These are phyloP conservation scores for Hypocryptadius cinnamomeus DNA, from an alignment of 2,113 vertebrate species.

Conservation along the genomic window DNA sequence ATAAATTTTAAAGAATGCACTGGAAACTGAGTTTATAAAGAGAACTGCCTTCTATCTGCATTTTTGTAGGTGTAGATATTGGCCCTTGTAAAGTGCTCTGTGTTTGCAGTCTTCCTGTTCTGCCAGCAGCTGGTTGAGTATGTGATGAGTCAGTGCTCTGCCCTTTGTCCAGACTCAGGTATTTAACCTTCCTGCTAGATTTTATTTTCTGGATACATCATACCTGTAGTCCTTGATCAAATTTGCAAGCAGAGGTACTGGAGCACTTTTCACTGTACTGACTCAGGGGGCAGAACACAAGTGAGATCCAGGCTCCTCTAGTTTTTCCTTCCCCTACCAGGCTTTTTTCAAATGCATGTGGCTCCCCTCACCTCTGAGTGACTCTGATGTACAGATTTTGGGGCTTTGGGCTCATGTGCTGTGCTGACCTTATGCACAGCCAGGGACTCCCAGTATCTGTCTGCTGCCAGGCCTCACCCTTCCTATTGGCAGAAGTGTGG, in stretches of 20 bases:
- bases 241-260: not conserved
- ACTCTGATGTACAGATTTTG: not conserved
- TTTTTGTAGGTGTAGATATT: not conserved
- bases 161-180: not conserved
- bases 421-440: not conserved
- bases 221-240: not conserved
- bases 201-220: not conserved
- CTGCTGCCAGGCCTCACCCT: not conserved
- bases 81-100: not conserved
- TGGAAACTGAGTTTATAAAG: not conserved
- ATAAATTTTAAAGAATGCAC: not conserved
- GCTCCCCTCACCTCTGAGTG: not conserved
- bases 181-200: not conserved
- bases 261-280: not conserved
- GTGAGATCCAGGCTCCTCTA: not conserved
- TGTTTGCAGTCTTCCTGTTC: not conserved
- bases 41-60: not conserved
- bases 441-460: not conserved
- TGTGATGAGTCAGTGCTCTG: not conserved
- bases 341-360: not conserved
- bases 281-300: not conserved
- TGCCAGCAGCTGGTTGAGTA: not conserved
- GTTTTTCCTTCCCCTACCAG: not conserved
- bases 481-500: not conserved
- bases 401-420: not conserved